Evolutionary conservation across 2,113 vertebrate species (phyloP).

Genomic region (Hystrix brachyura): DNA sequence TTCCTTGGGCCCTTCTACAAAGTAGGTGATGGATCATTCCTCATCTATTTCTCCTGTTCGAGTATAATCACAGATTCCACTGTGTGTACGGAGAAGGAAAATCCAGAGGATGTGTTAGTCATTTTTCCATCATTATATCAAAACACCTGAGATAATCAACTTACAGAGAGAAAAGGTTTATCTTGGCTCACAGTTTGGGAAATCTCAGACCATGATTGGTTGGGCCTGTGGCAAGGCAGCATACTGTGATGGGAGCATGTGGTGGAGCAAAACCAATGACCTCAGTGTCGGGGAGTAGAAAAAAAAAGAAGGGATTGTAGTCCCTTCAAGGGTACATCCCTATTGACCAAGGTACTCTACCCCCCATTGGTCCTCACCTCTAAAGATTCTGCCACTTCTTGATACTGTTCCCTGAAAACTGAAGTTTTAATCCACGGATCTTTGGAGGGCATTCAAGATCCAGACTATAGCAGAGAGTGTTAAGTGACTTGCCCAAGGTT

Average conservation of each 20-base stretch:
- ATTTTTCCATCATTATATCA: neutral
- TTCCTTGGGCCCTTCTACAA: neutral
- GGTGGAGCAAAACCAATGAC: neutral
- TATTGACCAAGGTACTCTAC: neutral
- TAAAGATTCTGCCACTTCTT: neutral
- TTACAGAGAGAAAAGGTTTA: neutral
- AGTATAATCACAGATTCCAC: neutral
- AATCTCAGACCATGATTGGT: neutral
- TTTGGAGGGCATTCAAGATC: neutral
- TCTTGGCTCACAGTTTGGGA: neutral
- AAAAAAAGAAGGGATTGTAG: neutral
- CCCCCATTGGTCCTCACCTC: neutral
- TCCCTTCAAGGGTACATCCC: neutral
- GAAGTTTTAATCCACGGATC: neutral
- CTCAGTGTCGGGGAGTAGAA: too few species aligned
- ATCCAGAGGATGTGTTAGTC: neutral
- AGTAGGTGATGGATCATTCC: neutral
- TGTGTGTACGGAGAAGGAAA: neutral
- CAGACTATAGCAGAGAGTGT: neutral
- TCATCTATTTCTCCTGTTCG: neutral
- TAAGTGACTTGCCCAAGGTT: neutral
- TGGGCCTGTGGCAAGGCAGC: neutral
- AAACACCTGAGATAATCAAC: neutral
- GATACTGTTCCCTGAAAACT: neutral
- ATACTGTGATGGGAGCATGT: neutral